phyloP scores from a whole-genome alignment of 2,797 vertebrate species.

The Apodemus agrarius region DNA sequence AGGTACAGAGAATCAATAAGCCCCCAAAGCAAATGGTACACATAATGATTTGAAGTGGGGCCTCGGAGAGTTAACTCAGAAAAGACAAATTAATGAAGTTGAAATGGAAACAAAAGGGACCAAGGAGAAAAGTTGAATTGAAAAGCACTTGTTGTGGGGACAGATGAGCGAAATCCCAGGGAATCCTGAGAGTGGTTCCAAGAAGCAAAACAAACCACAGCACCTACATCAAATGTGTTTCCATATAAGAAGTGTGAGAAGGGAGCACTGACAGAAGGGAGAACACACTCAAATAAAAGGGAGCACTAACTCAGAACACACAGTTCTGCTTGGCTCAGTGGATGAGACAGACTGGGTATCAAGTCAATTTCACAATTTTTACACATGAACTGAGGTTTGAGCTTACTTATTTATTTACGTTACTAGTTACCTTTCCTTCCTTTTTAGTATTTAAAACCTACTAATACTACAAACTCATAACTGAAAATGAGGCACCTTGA shows the following conservation, averaged over 20 bases:
- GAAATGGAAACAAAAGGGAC: constrained; percentile 54
- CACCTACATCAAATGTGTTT: not conserved
- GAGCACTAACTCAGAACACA: not conserved
- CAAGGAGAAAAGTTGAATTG: constrained; percentile 8
- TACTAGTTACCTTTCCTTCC: not conserved
- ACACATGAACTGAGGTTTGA: not conserved
- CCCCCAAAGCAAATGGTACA: constrained; percentile 56
- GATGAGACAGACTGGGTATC: not conserved
- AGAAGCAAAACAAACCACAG: not conserved
- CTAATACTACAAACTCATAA: not conserved
- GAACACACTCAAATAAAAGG: not conserved
- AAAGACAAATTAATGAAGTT: constrained; percentile 52
- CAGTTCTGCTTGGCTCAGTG: not conserved
- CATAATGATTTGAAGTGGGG: constrained; percentile 58
- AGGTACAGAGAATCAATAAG: constrained; percentile 50
- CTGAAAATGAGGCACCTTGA: not conserved
- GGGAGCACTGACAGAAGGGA: not conserved
- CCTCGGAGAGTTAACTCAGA: not conserved
- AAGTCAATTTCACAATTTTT: not conserved
- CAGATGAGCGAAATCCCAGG: not conserved
- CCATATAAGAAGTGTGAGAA: not conserved
- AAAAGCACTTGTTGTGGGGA: not conserved
- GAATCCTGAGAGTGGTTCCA: not conserved
- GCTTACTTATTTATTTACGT: not conserved
- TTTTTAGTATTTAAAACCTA: not conserved